Conservation (phyloP, 92 coral and sea anemone genomes). For the Epizoanthus illoricatus region DNA sequence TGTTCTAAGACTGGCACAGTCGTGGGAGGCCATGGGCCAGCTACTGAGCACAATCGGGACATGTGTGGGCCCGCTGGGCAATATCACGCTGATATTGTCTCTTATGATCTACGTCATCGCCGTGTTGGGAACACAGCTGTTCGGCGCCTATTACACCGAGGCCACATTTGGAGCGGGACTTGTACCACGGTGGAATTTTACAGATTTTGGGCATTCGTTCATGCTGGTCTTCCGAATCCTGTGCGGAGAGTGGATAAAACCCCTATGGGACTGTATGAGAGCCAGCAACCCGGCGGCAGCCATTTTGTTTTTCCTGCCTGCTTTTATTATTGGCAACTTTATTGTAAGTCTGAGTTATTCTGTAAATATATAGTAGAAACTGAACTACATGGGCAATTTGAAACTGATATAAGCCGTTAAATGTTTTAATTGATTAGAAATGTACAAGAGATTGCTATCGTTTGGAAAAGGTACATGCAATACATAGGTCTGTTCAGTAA, state of each 20-base stretch:
- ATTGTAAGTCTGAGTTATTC: conserved; percentile 40
- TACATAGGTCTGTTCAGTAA: too few species aligned
- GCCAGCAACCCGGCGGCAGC: conserved; percentile 45
- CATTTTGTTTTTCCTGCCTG: conserved; percentile 47
- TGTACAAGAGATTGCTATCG: too few species aligned
- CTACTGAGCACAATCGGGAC: conserved; percentile 37
- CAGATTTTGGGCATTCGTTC: conserved; percentile 53
- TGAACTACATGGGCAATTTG: neutral
- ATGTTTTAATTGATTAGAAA: too few species aligned
- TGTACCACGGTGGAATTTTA: conserved; percentile 61
- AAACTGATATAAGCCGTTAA: too few species aligned
- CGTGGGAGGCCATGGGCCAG: conserved; percentile 44
- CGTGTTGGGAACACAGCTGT: conserved; percentile 49
- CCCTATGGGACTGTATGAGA: conserved; percentile 61
- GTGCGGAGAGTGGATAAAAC: conserved; percentile 60
- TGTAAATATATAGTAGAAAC: neutral
- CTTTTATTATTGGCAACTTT: conserved; percentile 55
- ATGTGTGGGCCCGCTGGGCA: conserved; percentile 40
- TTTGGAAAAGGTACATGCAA: too few species aligned
- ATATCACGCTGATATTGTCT: conserved; percentile 40
- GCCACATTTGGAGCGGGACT: conserved; percentile 30
- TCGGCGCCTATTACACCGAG: conserved; percentile 44
- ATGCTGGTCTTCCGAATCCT: conserved; percentile 56
- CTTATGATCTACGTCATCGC: conserved; percentile 53
- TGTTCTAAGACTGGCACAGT: conserved; percentile 46